Percentiles rank a stretch among this genome's conserved stretches.
Evolutionary conservation across 2,113 vertebrate genomes (phyloP).

Genomic region (Mormyrus lacerda): DNA sequence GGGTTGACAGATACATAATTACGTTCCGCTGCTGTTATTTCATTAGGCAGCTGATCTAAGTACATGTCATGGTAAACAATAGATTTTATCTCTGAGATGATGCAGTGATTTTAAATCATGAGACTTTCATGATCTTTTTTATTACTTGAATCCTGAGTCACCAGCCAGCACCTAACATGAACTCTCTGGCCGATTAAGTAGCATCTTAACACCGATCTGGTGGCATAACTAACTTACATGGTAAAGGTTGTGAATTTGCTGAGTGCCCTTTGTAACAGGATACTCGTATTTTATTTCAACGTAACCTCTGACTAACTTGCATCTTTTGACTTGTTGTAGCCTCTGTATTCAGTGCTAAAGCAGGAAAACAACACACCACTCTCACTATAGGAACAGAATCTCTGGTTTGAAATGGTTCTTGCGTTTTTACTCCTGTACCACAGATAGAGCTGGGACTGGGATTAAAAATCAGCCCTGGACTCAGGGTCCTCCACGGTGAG

Average conservation of each 20-base stretch:
- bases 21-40: not conserved
- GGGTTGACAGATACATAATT: not conserved
- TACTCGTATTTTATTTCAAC: not conserved
- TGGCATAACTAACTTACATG: not conserved
- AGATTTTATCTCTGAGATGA: not conserved
- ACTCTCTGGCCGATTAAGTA: not conserved
- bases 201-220: not conserved
- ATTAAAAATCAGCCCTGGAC: not conserved
- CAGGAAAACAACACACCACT: not conserved
- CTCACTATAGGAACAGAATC: not conserved
- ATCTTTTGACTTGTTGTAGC: not conserved
- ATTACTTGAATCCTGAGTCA: not conserved
- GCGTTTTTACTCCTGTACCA: not conserved
- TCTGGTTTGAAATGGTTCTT: not conserved
- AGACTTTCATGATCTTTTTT: not conserved
- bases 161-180: not conserved
- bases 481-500: constrained; percentile 11
- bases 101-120: not conserved
- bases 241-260: not conserved
- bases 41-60: not conserved
- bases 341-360: not conserved
- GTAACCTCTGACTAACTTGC: not conserved
- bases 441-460: not conserved
- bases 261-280: not conserved
- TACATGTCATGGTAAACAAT: not conserved